Percentiles rank a stretch among this genome's conserved stretches.
phyloP scores from a whole-genome alignment of 2,888 invertebrate species.

The Nebria salina region DNA sequence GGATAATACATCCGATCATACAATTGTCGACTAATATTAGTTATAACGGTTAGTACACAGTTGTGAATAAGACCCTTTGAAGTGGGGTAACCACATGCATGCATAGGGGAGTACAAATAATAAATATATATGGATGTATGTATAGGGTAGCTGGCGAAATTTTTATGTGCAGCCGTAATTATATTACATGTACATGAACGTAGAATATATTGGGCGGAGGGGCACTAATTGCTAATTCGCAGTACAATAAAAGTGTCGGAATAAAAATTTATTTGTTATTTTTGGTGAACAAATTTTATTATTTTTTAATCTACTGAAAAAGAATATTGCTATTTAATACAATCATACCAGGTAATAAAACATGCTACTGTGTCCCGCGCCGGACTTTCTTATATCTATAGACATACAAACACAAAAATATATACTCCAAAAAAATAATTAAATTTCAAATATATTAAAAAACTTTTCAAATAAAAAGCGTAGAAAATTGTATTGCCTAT shows the following conservation, averaged over 20 bases:
- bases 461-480: neutral
- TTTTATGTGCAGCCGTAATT: constrained; percentile 42
- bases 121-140: neutral
- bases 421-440: too few relatives aligned
- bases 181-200: constrained; percentile 28
- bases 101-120: constrained; percentile 12
- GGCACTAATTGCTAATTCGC: constrained; percentile 39
- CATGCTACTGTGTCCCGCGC: too few relatives aligned
- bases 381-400: too few relatives aligned
- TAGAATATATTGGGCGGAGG: constrained; percentile 8
- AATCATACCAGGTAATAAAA: too few relatives aligned
- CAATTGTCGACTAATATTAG: constrained; percentile 6
- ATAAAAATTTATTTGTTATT: constrained; percentile 42
- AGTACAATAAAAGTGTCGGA: constrained; percentile 38
- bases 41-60: constrained; percentile 5
- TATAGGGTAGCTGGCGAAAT: constrained; percentile 22
- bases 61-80: constrained; percentile 5
- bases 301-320: constrained; percentile 42
- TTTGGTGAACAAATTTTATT: constrained; percentile 32
- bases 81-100: neutral
- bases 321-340: constrained; percentile 5
- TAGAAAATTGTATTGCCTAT: too few relatives aligned
- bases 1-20: neutral
- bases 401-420: too few relatives aligned
- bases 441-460: too few relatives aligned